phyloP scores from a whole-genome alignment of 2,113 vertebrate genomes.

The Pteropus alecto region DNA sequence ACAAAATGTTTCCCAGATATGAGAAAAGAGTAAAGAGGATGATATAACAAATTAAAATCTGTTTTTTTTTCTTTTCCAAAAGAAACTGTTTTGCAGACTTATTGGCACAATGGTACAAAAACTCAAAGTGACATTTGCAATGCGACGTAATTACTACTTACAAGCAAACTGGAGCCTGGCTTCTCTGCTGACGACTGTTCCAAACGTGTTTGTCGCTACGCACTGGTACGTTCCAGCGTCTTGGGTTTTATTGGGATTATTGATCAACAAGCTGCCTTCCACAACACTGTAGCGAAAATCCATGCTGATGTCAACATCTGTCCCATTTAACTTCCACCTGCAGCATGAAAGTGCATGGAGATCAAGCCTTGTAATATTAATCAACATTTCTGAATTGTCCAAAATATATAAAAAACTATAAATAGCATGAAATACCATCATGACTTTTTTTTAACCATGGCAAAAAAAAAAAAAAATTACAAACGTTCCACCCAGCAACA shows the following conservation, averaged over 20 bases:
- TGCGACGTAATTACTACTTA: slow-evolving; percentile 82
- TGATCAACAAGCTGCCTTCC: slow-evolving; percentile 95
- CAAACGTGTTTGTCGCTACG: slow-evolving; percentile 94
- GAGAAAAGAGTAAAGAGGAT: not conserved
- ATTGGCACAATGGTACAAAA: not conserved
- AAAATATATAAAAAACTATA: not conserved
- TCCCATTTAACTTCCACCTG: slow-evolving; percentile 98
- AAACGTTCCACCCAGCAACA: not conserved
- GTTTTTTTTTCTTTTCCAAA: not conserved
- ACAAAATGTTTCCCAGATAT: not conserved
- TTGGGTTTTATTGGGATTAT: slow-evolving; percentile 91
- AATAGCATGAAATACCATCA: not conserved
- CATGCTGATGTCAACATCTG: slow-evolving; percentile 86
- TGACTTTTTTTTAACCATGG: not conserved
- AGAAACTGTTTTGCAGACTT: not conserved
- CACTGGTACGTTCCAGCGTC: slow-evolving; percentile 96
- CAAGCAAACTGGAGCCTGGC: slow-evolving; percentile 96
- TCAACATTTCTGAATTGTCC: not conserved
- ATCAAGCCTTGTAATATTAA: slow-evolving; percentile 59
- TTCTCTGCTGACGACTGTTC: slow-evolving; percentile 95
- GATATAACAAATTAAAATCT: not conserved
- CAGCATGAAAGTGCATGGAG: slow-evolving; percentile 73
- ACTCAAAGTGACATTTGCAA: not conserved
- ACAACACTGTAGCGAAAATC: slow-evolving; percentile 93
- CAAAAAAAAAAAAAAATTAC: not conserved